phyloP scores from a whole-genome alignment of 2,113 vertebrate genomes.

The Phalacrocorax brasilianus region DNA sequence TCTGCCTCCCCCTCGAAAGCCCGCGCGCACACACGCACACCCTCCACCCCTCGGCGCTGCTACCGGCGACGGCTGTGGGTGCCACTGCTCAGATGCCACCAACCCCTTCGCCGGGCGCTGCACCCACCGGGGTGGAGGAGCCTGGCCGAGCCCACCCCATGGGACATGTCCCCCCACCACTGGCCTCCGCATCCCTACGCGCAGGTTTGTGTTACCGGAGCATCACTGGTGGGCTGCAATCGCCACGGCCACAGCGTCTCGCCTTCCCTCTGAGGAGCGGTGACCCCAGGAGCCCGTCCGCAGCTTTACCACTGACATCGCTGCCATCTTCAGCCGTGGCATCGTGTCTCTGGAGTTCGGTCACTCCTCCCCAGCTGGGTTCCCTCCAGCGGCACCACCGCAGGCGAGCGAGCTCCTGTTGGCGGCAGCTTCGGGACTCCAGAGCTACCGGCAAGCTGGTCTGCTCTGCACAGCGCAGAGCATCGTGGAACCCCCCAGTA shows the following conservation, averaged over 20 bases:
- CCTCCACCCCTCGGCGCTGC: not conserved
- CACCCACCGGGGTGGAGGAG: accelerated
- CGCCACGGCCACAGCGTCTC: accelerated
- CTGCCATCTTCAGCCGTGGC: not conserved
- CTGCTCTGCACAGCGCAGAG: not conserved
- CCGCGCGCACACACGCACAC: too few relatives aligned
- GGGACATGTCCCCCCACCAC: accelerated
- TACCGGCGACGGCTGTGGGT: not conserved
- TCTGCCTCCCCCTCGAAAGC: not conserved
- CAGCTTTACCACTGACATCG: not conserved
- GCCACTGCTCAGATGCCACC: not conserved
- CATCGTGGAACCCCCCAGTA: accelerated
- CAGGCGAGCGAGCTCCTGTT: accelerated
- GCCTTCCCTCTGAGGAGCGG: accelerated
- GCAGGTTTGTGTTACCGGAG: not conserved
- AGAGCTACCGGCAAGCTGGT: not conserved
- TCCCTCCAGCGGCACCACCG: not conserved
- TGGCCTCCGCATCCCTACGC: accelerated
- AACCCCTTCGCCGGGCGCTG: too few relatives aligned
- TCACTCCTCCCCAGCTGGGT: not conserved
- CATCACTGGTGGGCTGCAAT: not conserved
- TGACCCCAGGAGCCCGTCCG: not conserved
- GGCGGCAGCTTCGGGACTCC: not conserved
- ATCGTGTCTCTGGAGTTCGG: accelerated
- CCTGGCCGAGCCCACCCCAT: not conserved